A percentile compares a stretch with the other conserved stretches of the same genome.
Evolutionary conservation across 2,797 vertebrate species (phyloP).

Genomic region (Pantherophis alleghaniensis): DNA sequence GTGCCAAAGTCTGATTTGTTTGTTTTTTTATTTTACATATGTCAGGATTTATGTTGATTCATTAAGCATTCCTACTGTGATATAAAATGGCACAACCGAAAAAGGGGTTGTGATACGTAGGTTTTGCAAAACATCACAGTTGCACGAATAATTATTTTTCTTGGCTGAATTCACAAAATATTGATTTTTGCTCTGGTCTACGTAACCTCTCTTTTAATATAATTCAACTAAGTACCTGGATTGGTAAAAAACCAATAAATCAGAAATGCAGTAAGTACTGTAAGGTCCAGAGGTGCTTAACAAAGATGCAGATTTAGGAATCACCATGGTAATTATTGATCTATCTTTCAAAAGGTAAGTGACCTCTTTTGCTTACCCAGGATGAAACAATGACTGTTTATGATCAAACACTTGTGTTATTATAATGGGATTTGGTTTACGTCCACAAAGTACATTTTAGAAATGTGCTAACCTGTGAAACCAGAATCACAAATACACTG

Average conservation of each 20-base stretch:
- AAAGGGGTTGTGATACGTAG: conserved; percentile 5
- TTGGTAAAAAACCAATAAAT: conserved; percentile 45
- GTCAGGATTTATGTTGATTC: conserved; percentile 7
- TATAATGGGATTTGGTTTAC: neutral
- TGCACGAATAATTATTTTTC: conserved; percentile 2
- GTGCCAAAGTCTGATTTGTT: neutral
- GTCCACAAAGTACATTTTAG: neutral
- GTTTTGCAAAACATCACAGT: conserved; percentile 6
- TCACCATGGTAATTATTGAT: conserved; percentile 20
- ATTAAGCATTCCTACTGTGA: conserved; percentile 4
- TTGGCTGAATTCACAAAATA: conserved; percentile 22
- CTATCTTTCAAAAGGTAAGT: conserved; percentile 23
- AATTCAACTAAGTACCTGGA: conserved; percentile 26
- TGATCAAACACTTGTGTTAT: neutral
- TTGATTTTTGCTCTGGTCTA: conserved; percentile 18
- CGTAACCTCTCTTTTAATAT: conserved; percentile 20
- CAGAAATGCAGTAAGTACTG: conserved; percentile 32
- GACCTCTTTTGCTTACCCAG: conserved; percentile 4
- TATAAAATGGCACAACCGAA: conserved; percentile 11
- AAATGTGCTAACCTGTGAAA: conserved; percentile 74
- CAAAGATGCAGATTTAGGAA: conserved; percentile 31
- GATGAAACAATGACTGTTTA: neutral
- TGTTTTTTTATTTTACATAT: neutral
- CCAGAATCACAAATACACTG: conserved; percentile 76
- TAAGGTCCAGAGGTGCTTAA: conserved; percentile 28